phyloP scores from a whole-genome alignment of 2,888 invertebrate genomes.

The Limenitis camilla region DNA sequence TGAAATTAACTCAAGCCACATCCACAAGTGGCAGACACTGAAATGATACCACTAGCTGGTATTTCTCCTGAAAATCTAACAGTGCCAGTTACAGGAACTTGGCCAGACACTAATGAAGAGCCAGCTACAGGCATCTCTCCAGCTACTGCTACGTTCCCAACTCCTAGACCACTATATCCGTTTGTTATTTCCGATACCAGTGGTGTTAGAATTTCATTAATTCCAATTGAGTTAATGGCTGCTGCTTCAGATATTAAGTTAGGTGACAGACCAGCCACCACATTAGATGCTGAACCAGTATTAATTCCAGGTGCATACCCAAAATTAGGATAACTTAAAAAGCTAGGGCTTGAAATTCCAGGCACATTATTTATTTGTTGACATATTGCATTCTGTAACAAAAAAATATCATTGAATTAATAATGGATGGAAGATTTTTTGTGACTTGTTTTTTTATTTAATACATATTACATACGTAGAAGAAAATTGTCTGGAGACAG shows the following conservation, averaged over 20 bases:
- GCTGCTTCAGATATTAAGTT: background rate
- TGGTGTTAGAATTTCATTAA: background rate
- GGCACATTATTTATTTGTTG: too few relatives aligned
- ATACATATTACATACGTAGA: too few relatives aligned
- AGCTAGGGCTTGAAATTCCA: too few relatives aligned
- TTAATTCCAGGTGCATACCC: too few relatives aligned
- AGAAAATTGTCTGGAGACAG: too few relatives aligned
- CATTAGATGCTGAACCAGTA: too few relatives aligned
- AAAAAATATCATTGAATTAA: too few relatives aligned
- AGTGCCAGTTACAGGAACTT: constrained; percentile 36
- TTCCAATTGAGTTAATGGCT: background rate
- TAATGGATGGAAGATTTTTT: too few relatives aligned
- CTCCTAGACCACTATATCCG: constrained; percentile 30
- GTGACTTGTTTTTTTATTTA: too few relatives aligned
- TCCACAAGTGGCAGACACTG: constrained; percentile 32
- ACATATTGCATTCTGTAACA: too few relatives aligned
- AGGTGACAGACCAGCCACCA: background rate
- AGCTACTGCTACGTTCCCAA: constrained; percentile 26
- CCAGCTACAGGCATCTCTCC: constrained; percentile 33
- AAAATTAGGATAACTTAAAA: too few relatives aligned
- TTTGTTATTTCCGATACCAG: background rate
- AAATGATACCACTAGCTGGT: constrained; percentile 32
- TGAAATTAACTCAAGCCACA: constrained; percentile 11
- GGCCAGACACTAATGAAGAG: constrained; percentile 31
- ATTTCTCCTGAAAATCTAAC: constrained; percentile 34